Evolutionary conservation across 2,888 invertebrate genomes (phyloP).

Genomic region (Tholera decimalis): DNA sequence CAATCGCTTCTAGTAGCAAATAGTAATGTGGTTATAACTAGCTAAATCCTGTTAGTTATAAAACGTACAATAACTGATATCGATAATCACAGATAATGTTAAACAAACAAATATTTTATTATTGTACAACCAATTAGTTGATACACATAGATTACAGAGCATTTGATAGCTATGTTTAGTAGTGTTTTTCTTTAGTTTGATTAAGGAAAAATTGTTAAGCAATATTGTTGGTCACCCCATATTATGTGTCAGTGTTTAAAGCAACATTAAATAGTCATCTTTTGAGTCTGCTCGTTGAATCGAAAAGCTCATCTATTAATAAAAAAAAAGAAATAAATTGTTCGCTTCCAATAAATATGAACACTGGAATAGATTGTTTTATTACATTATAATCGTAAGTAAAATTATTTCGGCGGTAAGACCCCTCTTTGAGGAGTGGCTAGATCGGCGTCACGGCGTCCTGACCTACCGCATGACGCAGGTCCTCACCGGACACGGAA

Average conservation of each 20-base stretch:
- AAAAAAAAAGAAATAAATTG: too few relatives aligned
- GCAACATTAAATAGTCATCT: too few relatives aligned
- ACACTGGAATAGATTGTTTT: neutral
- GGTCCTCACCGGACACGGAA: too few relatives aligned
- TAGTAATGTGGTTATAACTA: constrained; percentile 8
- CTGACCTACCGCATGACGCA: too few relatives aligned
- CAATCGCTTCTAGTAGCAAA: neutral
- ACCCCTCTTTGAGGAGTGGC: too few relatives aligned
- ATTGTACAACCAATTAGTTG: neutral
- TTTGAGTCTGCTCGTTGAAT: too few relatives aligned
- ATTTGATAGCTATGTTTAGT: constrained; percentile 1
- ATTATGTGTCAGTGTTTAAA: too few relatives aligned
- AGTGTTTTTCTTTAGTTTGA: neutral
- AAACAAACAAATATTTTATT: constrained; percentile 14
- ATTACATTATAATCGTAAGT: neutral
- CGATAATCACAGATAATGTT: constrained; percentile 19
- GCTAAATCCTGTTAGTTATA: constrained; percentile 22
- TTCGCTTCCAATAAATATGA: too few relatives aligned
- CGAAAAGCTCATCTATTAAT: too few relatives aligned
- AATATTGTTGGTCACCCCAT: neutral
- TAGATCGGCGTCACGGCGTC: too few relatives aligned
- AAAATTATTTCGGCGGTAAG: too few relatives aligned
- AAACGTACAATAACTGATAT: neutral
- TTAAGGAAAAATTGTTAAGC: neutral
- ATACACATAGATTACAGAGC: constrained; percentile 13